Evolutionary conservation across 2,113 vertebrate genomes (phyloP).

Genomic region (Malurus elegans): DNA sequence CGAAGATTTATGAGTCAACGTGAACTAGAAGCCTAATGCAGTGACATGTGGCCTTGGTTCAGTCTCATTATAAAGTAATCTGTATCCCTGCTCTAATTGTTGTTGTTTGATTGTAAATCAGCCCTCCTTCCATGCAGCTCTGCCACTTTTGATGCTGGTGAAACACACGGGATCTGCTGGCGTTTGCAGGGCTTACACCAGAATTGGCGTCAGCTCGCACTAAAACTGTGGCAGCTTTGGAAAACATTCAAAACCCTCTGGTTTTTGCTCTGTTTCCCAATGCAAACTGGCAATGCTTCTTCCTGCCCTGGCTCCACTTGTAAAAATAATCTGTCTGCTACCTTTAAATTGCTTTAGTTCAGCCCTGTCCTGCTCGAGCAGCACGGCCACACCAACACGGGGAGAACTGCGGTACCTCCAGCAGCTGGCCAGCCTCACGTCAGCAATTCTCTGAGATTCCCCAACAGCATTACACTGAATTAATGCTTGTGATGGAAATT

Average conservation of each 20-base stretch:
- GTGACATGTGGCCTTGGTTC: conserved; percentile 1
- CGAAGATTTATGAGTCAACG: conserved; percentile 5
- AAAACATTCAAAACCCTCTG: not conserved
- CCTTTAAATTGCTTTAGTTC: not conserved
- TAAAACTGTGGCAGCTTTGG: not conserved
- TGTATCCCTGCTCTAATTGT: conserved; percentile 5
- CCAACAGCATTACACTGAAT: conserved; percentile 16
- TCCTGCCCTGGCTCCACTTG: not conserved
- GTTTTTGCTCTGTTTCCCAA: not conserved
- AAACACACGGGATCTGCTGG: not conserved
- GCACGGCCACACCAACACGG: not conserved
- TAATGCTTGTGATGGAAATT: conserved; percentile 35
- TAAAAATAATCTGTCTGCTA: not conserved
- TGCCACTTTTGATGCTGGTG: not conserved
- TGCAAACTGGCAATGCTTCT: not conserved
- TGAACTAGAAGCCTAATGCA: conserved; percentile 16
- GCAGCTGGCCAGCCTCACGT: not conserved
- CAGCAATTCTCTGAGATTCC: not conserved
- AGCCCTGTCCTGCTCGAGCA: not conserved
- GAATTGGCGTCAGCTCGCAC: not conserved
- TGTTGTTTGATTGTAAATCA: conserved; percentile 37
- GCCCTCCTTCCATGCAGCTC: not conserved
- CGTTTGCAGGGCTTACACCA: not conserved
- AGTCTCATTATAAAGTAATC: conserved; percentile 18
- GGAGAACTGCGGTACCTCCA: not conserved